Evolutionary conservation across 2,888 invertebrate species (phyloP).

Genomic region (Drosophila rubida): DNA sequence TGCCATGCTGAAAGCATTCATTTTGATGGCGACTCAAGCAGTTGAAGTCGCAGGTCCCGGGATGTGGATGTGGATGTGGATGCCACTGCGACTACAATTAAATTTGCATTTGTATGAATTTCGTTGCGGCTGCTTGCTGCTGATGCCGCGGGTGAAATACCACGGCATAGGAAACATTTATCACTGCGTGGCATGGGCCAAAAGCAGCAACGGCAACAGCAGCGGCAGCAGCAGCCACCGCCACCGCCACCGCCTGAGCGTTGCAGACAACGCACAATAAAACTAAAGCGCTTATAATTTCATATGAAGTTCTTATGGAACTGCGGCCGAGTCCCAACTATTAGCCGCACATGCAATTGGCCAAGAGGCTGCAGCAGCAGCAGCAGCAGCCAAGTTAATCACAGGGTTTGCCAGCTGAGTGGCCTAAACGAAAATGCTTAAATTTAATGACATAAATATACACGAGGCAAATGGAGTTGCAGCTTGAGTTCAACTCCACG

Average conservation of each 20-base stretch:
- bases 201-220: constrained; percentile 19
- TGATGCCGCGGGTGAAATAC: constrained; percentile 78
- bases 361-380: constrained; percentile 58
- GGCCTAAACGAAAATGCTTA: constrained; percentile 84
- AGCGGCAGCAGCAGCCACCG: constrained; percentile 18
- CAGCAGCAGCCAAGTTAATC: constrained; percentile 72
- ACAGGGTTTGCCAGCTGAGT: constrained; percentile 82
- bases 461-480: constrained; percentile 60
- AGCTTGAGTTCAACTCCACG: constrained; percentile 16
- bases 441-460: constrained; percentile 84
- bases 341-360: constrained; percentile 76
- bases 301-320: constrained; percentile 79
- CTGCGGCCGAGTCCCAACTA: constrained; percentile 60
- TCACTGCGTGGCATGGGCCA: constrained; percentile 72
- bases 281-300: constrained; percentile 83
- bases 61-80: constrained; percentile 31
- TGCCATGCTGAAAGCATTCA: constrained; percentile 82
- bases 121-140: constrained; percentile 32
- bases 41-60: constrained; percentile 29
- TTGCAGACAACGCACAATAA: constrained; percentile 74
- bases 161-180: constrained; percentile 84
- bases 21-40: constrained; percentile 65
- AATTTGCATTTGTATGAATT: constrained; percentile 85
- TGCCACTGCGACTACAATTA: constrained; percentile 82
- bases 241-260: constrained; percentile 52